Conservation (phyloP, 2,113 vertebrate species). For the Phaethornis superciliosus region DNA sequence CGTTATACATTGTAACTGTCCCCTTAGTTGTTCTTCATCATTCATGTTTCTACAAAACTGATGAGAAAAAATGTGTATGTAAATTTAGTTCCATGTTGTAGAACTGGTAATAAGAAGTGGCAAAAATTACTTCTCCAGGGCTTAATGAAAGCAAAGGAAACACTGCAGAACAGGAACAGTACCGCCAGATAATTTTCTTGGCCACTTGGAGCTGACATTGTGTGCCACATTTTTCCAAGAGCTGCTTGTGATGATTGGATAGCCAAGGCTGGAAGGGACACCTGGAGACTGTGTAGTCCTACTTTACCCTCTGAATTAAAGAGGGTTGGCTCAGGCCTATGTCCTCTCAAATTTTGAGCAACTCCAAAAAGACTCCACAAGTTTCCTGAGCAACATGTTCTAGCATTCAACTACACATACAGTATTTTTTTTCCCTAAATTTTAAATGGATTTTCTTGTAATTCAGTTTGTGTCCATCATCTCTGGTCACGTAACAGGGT, state of each 20-base stretch:
- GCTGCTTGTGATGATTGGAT: neutral
- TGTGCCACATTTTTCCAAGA: neutral
- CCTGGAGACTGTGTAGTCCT: neutral
- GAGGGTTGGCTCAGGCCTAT: fast-evolving
- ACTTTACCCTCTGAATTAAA: neutral
- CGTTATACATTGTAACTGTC: neutral
- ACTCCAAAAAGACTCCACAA: neutral
- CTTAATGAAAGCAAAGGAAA: neutral
- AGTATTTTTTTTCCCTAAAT: neutral
- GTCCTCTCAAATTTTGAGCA: neutral
- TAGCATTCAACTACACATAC: neutral
- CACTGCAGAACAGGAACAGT: neutral
- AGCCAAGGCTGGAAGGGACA: neutral
- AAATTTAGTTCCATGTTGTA: neutral
- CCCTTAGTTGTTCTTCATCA: neutral
- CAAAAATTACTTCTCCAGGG: neutral
- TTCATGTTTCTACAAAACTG: neutral
- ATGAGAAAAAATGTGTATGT: neutral
- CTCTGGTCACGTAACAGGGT: neutral
- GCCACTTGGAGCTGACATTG: neutral
- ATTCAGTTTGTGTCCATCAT: neutral
- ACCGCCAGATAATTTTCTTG: neutral
- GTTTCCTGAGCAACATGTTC: neutral
- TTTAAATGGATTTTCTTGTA: neutral
- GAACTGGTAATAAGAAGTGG: neutral